Percentiles rank a stretch among this genome's conserved stretches.
phyloP scores from a whole-genome alignment of 1,140 invertebrate species.

The Heliothis virescens region DNA sequence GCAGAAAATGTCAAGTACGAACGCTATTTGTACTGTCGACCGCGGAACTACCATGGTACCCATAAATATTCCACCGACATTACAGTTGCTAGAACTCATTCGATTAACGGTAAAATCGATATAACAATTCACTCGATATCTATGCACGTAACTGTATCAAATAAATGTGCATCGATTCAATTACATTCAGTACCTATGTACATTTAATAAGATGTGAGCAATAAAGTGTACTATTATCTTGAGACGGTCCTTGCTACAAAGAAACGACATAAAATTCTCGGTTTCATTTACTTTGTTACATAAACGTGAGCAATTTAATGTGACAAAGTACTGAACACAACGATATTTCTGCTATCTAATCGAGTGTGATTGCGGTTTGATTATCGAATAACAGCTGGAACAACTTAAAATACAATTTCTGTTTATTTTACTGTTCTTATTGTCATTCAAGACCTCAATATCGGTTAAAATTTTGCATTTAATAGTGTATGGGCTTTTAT shows the following conservation, averaged over 20 bases:
- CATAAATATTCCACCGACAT: slow-evolving; percentile 43
- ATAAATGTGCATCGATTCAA: slow-evolving; percentile 24
- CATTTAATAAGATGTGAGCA: not conserved
- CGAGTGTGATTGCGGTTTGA: slow-evolving; percentile 33
- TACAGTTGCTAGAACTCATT: slow-evolving; percentile 37
- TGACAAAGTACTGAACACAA: slow-evolving; percentile 21
- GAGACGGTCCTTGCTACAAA: slow-evolving; percentile 1
- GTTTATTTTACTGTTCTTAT: not conserved
- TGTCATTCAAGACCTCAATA: too few relatives aligned
- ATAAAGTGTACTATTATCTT: slow-evolving; percentile 7
- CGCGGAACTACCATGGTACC: slow-evolving; percentile 12
- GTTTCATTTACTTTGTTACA: slow-evolving; percentile 33
- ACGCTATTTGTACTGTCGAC: slow-evolving; percentile 35
- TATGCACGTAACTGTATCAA: slow-evolving; percentile 17
- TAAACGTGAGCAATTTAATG: slow-evolving; percentile 38
- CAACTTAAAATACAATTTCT: slow-evolving; percentile 15
- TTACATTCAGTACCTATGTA: slow-evolving; percentile 24
- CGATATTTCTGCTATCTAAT: slow-evolving; percentile 40
- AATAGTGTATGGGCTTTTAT: slow-evolving; percentile 27
- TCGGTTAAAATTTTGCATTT: too few relatives aligned
- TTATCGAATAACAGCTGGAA: not conserved
- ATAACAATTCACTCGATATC: slow-evolving; percentile 37
- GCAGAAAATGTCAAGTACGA: slow-evolving; percentile 45
- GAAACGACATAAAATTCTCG: slow-evolving; percentile 11
- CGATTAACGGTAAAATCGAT: slow-evolving; percentile 43